These are phyloP conservation scores for Orchestes rusci DNA, from an alignment of 2,888 invertebrate genomes.

Conservation along the genomic window DNA sequence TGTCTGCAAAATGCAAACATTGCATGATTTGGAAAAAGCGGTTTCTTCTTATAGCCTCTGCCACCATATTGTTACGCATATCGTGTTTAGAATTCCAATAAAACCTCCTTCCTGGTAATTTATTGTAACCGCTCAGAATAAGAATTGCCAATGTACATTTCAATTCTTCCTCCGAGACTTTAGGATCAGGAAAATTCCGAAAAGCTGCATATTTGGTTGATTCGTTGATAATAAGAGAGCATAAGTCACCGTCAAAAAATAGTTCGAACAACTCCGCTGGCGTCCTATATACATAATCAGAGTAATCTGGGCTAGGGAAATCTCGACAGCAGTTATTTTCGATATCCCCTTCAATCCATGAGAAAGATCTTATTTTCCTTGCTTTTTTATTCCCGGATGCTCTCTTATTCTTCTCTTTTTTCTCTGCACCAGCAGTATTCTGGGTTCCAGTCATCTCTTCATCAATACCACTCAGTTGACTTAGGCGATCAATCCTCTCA, in stretches of 20 bases:
- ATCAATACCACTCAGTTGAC: no score
- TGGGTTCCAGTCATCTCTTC: not conserved
- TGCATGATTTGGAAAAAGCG: conserved; percentile 7
- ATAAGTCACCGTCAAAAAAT: not conserved
- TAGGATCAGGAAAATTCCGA: conserved; percentile 19
- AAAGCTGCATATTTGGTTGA: conserved; percentile 23
- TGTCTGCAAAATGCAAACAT: conserved; percentile 8
- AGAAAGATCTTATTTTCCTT: not conserved
- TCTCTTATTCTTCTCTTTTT: no score
- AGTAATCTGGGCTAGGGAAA: conserved; percentile 13
- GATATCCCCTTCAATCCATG: conserved; percentile 13
- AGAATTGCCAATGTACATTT: conserved; percentile 24
- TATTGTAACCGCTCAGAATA: conserved; percentile 25
- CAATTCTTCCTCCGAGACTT: conserved; percentile 19
- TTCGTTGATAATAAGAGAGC: conserved; percentile 11
- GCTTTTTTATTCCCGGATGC: not conserved
- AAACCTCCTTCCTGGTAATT: conserved; percentile 16
- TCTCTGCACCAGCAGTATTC: not conserved
- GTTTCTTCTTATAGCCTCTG: conserved; percentile 11
- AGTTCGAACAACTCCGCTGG: conserved; percentile 10
- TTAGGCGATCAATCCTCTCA: not conserved
- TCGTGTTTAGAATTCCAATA: conserved; percentile 17
- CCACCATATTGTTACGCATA: conserved; percentile 14
- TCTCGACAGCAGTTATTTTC: conserved; percentile 1
- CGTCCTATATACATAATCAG: conserved; percentile 2